Base-by-base conservation (phyloP, 2,888 invertebrate species). In the Rhingia campestris region DNA sequence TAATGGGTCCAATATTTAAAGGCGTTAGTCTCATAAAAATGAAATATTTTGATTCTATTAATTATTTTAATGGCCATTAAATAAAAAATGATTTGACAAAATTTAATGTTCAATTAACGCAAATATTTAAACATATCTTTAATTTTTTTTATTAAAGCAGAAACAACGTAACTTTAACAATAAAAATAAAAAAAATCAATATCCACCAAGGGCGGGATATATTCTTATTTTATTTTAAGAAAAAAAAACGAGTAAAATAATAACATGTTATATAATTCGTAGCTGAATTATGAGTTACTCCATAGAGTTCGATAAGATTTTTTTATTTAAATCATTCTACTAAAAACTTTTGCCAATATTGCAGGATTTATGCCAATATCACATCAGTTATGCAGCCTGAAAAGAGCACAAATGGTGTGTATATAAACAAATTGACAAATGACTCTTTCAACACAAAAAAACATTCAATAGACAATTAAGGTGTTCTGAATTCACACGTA, bases 401-500 rank as follows among this genome's bases (percentile, higher is more conserved):
- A 77, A 77, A 63, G 56, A 77, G 9, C 47, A 63, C 22, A 77
- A 77, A 39, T 63, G 39, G 69, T 39, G 22, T 30, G 45, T 43
- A 45, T 45, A 37, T 66, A 35, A 59, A n/a, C 43, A 45, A n/a
- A 32, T 22, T 43, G 14, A 9, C 22, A 22, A 22, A 2, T 22
- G 22, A 22, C 22, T 1, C 4, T n/a, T 12, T 37, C 30, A 4
- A 58, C 32, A 33, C n/a, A 66, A 33, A 54, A 9, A 6, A 32
- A 22, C 22, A 22, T 22, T 22, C 2, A 22, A 22, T 22, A 22
- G 22, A 22, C 22, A 22, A 22, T 22, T 22, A 22, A 22, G 22
- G 1, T 22, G 22, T 22, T 22, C 22, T 22, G 22, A 22, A 22
- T 22, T 22, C 1, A 22, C 22, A 22, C 22, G 22, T 22, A 22